These are phyloP conservation scores for Mystacornis crossleyi DNA, from an alignment of 2,113 vertebrate genomes.

Conservation along the genomic window DNA sequence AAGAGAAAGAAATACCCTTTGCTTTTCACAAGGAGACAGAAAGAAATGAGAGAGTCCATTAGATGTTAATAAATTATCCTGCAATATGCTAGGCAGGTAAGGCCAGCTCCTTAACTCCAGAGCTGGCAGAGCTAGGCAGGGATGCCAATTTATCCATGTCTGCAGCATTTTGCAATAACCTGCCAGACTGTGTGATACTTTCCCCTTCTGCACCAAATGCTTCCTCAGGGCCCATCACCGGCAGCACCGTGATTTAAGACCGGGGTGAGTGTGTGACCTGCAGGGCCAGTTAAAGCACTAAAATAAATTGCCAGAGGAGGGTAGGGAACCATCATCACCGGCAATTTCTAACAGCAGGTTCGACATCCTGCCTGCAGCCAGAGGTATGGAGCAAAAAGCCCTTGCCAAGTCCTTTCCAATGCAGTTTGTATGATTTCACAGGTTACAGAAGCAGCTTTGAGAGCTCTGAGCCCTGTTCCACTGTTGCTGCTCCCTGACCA, in stretches of 20 bases:
- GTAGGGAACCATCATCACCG: background rate
- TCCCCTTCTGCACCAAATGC: background rate
- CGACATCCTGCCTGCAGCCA: background rate
- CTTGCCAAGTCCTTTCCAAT: background rate
- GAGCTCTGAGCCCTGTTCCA: background rate
- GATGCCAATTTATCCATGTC: background rate
- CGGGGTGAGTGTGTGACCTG: background rate
- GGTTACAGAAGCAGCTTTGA: background rate
- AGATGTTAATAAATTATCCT: slow-evolving; percentile 32
- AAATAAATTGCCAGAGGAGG: slow-evolving; percentile 18
- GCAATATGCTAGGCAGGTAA: background rate
- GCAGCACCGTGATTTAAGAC: background rate
- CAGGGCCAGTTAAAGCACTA: background rate
- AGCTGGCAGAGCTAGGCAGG: background rate
- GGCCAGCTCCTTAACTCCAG: background rate
- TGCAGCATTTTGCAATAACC: background rate
- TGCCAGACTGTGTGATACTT: background rate
- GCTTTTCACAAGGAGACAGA: background rate
- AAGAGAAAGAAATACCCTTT: background rate
- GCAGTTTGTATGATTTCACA: background rate
- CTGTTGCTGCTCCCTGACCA: background rate
- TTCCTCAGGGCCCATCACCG: background rate
- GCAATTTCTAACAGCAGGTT: background rate
- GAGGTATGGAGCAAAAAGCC: background rate
- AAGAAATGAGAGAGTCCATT: slow-evolving; percentile 21